These are phyloP conservation scores for Actinopyga echinites DNA, from an alignment of 53 echinoderm and acorn worm species.

Conservation along the genomic window DNA sequence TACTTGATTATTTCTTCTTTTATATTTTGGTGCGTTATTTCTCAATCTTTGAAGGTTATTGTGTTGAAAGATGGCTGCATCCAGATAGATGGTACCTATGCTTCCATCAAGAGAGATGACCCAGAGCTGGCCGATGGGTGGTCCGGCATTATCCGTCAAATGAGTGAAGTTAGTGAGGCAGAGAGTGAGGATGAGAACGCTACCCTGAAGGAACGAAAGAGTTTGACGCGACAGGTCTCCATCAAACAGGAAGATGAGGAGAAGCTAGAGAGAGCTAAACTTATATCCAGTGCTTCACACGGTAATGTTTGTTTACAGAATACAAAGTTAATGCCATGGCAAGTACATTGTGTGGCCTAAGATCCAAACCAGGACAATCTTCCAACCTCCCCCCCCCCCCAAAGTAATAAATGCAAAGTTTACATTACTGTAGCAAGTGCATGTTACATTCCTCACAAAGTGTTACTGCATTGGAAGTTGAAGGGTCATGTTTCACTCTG, in stretches of 20 bases:
- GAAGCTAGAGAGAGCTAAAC: slow-evolving; percentile 26
- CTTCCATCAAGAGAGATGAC: slow-evolving; percentile 49
- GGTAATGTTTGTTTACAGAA: not conserved
- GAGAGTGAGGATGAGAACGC: slow-evolving; percentile 51
- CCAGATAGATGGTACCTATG: slow-evolving; percentile 55
- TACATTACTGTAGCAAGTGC: too few species aligned
- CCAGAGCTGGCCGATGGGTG: slow-evolving; percentile 46
- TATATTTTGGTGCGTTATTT: too few species aligned
- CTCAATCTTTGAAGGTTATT: slow-evolving; percentile 48
- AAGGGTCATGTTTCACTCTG: too few species aligned
- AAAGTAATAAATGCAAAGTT: too few species aligned
- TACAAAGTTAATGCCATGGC: too few species aligned
- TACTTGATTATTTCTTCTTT: too few species aligned
- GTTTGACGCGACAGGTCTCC: slow-evolving; percentile 15
- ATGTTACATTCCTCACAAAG: too few species aligned
- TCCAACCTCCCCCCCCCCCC: too few species aligned
- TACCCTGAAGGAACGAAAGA: not conserved
- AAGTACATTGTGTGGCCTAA: too few species aligned
- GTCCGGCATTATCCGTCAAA: slow-evolving; percentile 18
- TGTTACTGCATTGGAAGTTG: too few species aligned
- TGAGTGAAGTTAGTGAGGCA: slow-evolving; percentile 19
- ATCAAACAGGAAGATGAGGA: slow-evolving; percentile 2
- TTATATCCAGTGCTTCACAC: not conserved
- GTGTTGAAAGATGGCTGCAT: slow-evolving; percentile 67
- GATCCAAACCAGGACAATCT: too few species aligned